phyloP scores from a whole-genome alignment of 2,797 vertebrate species.

The Aulostomus chinensis region DNA sequence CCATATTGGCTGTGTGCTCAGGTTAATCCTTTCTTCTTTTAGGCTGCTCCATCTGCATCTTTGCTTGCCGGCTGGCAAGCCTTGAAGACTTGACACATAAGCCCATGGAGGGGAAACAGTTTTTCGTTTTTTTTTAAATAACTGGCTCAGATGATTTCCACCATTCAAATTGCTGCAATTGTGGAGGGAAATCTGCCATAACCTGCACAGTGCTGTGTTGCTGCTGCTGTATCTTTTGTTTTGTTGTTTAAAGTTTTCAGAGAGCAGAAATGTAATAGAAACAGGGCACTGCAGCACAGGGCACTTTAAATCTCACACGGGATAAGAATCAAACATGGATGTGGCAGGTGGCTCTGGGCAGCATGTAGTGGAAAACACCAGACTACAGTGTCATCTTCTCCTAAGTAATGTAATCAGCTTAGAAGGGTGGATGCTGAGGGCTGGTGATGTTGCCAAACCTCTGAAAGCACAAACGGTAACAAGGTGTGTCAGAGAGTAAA shows the following conservation, averaged over 20 bases:
- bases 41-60: slow-evolving; percentile 54
- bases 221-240: too few species aligned
- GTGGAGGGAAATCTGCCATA: slow-evolving; percentile 20
- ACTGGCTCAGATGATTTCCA: slow-evolving; percentile 41
- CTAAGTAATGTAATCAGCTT: slow-evolving; percentile 76
- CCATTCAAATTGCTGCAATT: slow-evolving; percentile 18
- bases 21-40: slow-evolving; percentile 67
- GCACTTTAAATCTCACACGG: slow-evolving; percentile 9
- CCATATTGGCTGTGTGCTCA: slow-evolving; percentile 36
- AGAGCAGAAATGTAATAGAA: too few species aligned
- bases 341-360: slow-evolving; percentile 32
- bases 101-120: slow-evolving; percentile 2
- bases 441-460: slow-evolving; percentile 28
- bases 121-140: too few species aligned
- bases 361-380: slow-evolving; percentile 58
- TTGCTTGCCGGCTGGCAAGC: slow-evolving; percentile 39
- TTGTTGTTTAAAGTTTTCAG: neutral
- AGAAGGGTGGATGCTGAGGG: slow-evolving; percentile 56
- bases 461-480: slow-evolving; percentile 24
- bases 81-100: slow-evolving; percentile 27
- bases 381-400: slow-evolving; percentile 66
- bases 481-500: slow-evolving; percentile 21
- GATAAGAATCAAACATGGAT: slow-evolving; percentile 31
- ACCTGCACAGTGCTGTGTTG: slow-evolving; percentile 17
- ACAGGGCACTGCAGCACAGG: neutral